Conservation (phyloP, 2,888 invertebrate genomes). For the Pristionchus arcanus region DNA sequence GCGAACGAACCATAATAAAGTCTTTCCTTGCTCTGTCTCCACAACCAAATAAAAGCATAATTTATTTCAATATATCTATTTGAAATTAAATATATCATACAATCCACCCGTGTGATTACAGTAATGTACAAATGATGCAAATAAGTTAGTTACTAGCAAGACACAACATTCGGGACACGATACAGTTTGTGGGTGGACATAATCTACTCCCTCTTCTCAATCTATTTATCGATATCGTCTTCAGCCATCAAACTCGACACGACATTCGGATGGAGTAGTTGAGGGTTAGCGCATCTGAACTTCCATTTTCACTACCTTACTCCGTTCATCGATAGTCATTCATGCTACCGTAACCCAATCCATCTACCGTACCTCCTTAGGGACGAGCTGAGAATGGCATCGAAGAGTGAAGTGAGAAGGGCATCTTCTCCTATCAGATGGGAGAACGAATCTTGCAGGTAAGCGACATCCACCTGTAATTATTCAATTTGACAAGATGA, state of each 20-base stretch:
- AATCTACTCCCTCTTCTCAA: background rate
- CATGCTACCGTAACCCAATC: background rate
- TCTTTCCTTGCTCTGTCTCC: background rate
- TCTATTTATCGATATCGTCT: constrained; percentile 27
- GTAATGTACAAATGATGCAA: constrained; percentile 6
- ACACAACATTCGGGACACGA: background rate
- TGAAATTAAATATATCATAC: background rate
- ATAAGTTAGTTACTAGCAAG: constrained; percentile 8
- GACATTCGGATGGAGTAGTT: constrained; percentile 55
- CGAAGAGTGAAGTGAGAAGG: constrained; percentile 55
- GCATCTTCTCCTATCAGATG: constrained; percentile 43
- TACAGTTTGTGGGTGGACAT: background rate
- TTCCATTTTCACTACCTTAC: background rate
- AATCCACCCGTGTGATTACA: constrained; percentile 42
- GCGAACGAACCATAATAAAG: constrained; percentile 38
- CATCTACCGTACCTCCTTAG: constrained; percentile 45
- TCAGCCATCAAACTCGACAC: constrained; percentile 50
- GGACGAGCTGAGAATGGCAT: constrained; percentile 43
- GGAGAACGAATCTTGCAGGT: constrained; percentile 51
- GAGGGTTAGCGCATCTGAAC: constrained; percentile 51
- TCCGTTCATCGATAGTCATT: background rate
- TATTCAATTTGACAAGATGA: background rate
- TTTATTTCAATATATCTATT: background rate
- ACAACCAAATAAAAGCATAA: background rate
- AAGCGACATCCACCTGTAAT: constrained; percentile 53